These are phyloP conservation scores for Lepus europaeus DNA, from an alignment of 2,113 vertebrate genomes.

Conservation along the genomic window DNA sequence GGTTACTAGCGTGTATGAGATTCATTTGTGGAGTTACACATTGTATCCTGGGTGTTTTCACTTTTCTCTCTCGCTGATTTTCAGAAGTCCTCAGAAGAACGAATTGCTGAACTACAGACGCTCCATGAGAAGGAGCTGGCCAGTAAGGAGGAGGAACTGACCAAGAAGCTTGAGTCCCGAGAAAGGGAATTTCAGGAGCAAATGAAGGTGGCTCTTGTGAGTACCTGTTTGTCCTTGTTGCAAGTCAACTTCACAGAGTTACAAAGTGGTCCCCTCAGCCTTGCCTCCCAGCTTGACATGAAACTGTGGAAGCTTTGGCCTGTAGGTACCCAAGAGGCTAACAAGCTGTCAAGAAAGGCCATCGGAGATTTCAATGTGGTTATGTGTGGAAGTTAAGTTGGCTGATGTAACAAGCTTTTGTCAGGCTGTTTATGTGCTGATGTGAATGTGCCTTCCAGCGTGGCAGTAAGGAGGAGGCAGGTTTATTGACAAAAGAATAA, in stretches of 20 bases:
- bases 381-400: not conserved
- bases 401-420: not conserved
- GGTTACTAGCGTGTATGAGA: not conserved
- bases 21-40: not conserved
- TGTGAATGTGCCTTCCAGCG: not conserved
- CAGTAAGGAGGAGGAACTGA: slow-evolving; percentile 92
- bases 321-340: not conserved
- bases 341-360: not conserved
- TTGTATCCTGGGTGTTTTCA: slow-evolving; percentile 43
- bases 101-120: slow-evolving; percentile 90
- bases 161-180: slow-evolving; percentile 81
- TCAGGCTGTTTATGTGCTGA: not conserved
- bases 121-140: slow-evolving; percentile 90
- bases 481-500: not conserved
- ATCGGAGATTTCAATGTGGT: not conserved
- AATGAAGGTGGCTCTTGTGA: slow-evolving; percentile 92
- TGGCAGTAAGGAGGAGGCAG: not conserved
- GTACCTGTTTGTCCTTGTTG: slow-evolving; percentile 61
- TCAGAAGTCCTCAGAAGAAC: slow-evolving; percentile 94
- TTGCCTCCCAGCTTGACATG: not conserved
- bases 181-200: slow-evolving; percentile 87
- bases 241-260: not conserved
- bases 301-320: not conserved
- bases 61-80: slow-evolving; percentile 53
- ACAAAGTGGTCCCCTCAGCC: not conserved